Percentiles rank a stretch among this genome's conserved stretches.
Evolutionary conservation across 1,140 invertebrate species (phyloP).

Genomic region (Halotydeus destructor): DNA sequence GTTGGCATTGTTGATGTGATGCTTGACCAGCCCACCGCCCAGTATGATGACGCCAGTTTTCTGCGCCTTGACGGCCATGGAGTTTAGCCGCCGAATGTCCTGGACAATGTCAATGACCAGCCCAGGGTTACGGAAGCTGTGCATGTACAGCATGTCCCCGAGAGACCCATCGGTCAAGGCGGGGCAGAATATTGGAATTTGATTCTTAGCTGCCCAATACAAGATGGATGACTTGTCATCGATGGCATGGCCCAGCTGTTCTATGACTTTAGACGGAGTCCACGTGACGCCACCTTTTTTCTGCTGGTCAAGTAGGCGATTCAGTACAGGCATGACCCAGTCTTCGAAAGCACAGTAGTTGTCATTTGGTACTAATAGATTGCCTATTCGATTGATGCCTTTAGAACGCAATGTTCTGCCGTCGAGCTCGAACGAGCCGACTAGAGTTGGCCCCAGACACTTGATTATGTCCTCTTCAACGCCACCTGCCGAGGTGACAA

Average conservation of each 20-base stretch:
- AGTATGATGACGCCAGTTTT: conserved; percentile 92
- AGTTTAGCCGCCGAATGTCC: conserved; percentile 73
- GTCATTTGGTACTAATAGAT: conserved; percentile 89
- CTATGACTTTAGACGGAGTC: conserved; percentile 79
- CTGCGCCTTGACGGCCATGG: conserved; percentile 76
- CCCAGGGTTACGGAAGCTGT: conserved; percentile 78
- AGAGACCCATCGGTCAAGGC: conserved; percentile 83
- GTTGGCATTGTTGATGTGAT: conserved; percentile 97
- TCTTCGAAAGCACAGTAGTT: conserved; percentile 98
- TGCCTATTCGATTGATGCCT: conserved; percentile 93
- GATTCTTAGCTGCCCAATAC: conserved; percentile 93
- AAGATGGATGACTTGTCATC: conserved; percentile 77
- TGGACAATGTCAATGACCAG: conserved; percentile 80
- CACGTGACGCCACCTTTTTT: conserved; percentile 37
- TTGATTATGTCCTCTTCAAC: conserved; percentile 99
- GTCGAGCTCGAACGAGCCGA: conserved; percentile 70
- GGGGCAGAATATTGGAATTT: conserved; percentile 94
- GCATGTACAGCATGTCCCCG: conserved; percentile 99
- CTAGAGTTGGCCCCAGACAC: conserved; percentile 77
- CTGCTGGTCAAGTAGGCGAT: conserved; percentile 77
- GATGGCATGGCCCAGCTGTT: conserved; percentile 66
- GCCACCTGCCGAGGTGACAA: conserved; percentile 93
- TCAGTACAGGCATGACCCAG: conserved; percentile 85
- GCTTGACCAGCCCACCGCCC: conserved; percentile 92
- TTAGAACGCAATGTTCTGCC: conserved; percentile 37